A percentile compares a stretch with the other conserved stretches of the same genome.
Evolutionary conservation across 2,797 vertebrate genomes (phyloP).

Genomic region (Notoglanidium macrostoma): DNA sequence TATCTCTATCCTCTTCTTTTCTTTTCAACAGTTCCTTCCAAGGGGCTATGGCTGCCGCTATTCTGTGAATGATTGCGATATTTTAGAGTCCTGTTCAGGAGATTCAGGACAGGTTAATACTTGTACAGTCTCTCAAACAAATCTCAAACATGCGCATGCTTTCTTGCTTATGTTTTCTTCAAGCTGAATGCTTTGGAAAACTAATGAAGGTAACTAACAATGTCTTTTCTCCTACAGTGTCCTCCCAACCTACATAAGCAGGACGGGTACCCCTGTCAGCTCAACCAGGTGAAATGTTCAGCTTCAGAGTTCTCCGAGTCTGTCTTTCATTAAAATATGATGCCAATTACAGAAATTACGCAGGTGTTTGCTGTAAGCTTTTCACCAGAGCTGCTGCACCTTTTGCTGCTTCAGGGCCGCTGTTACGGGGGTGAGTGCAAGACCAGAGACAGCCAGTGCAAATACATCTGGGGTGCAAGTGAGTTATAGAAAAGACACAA

Average conservation of each 20-base stretch:
- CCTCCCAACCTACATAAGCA: constrained; percentile 88
- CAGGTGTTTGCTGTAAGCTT: constrained; percentile 18
- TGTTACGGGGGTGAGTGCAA: constrained; percentile 89
- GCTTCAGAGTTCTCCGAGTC: background rate
- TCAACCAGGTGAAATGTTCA: constrained; percentile 77
- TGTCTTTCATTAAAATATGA: background rate
- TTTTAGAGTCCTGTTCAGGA: constrained; percentile 82
- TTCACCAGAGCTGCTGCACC: background rate
- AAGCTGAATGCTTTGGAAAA: background rate
- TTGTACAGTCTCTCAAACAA: background rate
- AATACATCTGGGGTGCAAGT: constrained; percentile 88
- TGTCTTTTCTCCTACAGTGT: constrained; percentile 71
- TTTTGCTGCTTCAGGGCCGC: constrained; percentile 75
- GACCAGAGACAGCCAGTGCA: constrained; percentile 87
- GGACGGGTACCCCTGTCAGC: constrained; percentile 83
- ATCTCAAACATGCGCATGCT: background rate
- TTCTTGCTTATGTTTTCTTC: background rate
- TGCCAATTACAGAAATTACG: background rate
- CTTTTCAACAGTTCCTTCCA: constrained; percentile 77
- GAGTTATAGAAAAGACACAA: constrained; percentile 61
- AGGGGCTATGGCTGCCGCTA: constrained; percentile 84
- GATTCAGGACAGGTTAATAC: constrained; percentile 84
- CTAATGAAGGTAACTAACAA: background rate
- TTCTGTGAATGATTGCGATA: constrained; percentile 85
- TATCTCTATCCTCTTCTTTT: background rate